Evolutionary conservation across 2,113 vertebrate genomes (phyloP).

Genomic region (Sminthopsis crassicaudata): DNA sequence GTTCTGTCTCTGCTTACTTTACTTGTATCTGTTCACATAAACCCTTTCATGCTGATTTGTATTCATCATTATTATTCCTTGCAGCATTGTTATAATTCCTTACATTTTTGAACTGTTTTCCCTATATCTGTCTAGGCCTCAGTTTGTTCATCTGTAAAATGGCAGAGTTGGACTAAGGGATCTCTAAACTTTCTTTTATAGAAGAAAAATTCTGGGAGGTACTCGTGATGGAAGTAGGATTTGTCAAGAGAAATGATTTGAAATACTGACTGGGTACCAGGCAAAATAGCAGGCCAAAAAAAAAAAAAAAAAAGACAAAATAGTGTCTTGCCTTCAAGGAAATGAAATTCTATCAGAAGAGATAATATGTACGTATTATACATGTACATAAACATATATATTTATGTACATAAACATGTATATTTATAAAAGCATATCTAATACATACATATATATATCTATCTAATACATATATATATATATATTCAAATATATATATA

Average conservation of each 20-base stretch:
- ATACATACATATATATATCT: too few relatives aligned
- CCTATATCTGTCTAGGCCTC: background rate
- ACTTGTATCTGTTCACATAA: background rate
- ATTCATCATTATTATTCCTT: background rate
- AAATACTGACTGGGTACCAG: background rate
- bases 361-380: background rate
- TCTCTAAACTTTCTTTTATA: background rate
- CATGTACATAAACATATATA: too few relatives aligned
- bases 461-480: too few relatives aligned
- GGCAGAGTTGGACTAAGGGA: background rate
- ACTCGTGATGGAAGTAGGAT: background rate
- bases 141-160: background rate
- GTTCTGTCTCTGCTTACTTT: background rate
- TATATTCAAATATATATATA: too few relatives aligned
- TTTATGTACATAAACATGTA: too few relatives aligned
- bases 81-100: background rate
- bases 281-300: background rate
- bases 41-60: background rate
- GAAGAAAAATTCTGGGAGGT: background rate
- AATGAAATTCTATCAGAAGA: background rate
- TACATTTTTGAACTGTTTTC: background rate
- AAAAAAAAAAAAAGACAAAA: background rate
- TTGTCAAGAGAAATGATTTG: background rate
- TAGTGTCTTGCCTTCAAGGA: background rate
- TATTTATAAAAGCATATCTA: background rate